A percentile compares a stretch with the other conserved stretches of the same genome.
Evolutionary conservation across 2,888 invertebrate species (phyloP).

Genomic region (Myopa testacea): DNA sequence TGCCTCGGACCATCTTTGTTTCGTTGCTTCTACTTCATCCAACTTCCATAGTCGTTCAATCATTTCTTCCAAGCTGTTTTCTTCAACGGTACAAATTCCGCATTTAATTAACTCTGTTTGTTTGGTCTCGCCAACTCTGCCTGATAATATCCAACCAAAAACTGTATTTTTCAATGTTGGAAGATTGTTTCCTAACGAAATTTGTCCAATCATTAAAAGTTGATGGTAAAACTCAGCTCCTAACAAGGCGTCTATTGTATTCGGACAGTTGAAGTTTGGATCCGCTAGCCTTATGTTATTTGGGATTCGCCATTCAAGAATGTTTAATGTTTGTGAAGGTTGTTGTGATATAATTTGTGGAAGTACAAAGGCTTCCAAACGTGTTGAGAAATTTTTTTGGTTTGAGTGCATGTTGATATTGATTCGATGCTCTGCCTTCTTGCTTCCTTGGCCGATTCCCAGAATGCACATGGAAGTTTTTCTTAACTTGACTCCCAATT

Average conservation of each 20-base stretch:
- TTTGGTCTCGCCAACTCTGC: neutral
- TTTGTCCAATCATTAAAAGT: constrained; percentile 13
- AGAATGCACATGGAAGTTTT: neutral
- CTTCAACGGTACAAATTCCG: neutral
- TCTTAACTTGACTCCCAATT: neutral
- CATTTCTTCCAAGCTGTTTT: neutral
- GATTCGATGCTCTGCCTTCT: neutral
- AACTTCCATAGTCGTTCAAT: constrained; percentile 10
- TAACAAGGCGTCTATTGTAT: neutral
- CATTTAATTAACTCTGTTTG: neutral
- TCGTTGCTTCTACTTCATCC: neutral
- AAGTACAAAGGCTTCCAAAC: constrained; percentile 5
- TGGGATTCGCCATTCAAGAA: constrained; percentile 9
- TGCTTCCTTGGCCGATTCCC: neutral
- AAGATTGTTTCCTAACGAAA: constrained; percentile 2
- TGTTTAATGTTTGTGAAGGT: constrained; percentile 1
- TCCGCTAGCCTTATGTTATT: constrained; percentile 9
- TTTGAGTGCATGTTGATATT: constrained; percentile 15
- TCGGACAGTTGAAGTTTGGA: constrained; percentile 3
- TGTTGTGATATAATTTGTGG: constrained; percentile 14
- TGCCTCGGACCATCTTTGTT: neutral
- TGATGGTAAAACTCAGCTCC: constrained; percentile 30
- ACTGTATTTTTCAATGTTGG: constrained; percentile 29
- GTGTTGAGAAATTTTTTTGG: neutral
- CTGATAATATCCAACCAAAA: constrained; percentile 25